These are phyloP conservation scores for Globia sparganii DNA, from an alignment of 2,888 invertebrate species.

Conservation along the genomic window DNA sequence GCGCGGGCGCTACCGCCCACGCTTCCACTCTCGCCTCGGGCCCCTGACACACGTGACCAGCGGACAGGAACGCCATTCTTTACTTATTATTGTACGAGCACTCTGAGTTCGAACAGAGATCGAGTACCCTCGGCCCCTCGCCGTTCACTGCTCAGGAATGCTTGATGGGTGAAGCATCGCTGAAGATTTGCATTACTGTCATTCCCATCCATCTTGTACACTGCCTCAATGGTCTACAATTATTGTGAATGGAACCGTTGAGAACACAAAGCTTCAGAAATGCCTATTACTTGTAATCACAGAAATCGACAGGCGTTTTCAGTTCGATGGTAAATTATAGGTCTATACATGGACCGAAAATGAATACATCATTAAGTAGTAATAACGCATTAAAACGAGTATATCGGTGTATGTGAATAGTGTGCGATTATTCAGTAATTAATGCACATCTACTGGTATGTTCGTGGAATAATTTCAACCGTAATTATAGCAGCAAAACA, in stretches of 20 bases:
- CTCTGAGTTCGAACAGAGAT: constrained; percentile 75
- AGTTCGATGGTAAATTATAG: constrained; percentile 56
- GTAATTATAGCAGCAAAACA: constrained; percentile 53
- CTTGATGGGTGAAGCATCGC: constrained; percentile 75
- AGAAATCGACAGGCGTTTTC: constrained; percentile 62
- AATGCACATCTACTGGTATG: constrained; percentile 40
- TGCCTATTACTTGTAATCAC: constrained; percentile 71
- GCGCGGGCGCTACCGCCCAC: constrained; percentile 78
- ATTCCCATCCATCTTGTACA: constrained; percentile 77
- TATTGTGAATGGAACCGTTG: constrained; percentile 73
- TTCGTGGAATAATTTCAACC: constrained; percentile 54
- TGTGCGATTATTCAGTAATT: constrained; percentile 61
- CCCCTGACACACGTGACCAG: constrained; percentile 83
- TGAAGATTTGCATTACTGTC: constrained; percentile 83
- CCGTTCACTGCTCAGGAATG: constrained; percentile 72
- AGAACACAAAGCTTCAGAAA: constrained; percentile 68
- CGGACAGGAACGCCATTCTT: constrained; percentile 81
- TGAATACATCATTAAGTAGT: constrained; percentile 59
- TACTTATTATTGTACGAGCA: constrained; percentile 70
- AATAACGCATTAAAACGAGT: constrained; percentile 54
- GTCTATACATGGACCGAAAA: constrained; percentile 50
- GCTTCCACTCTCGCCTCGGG: constrained; percentile 87
- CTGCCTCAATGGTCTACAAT: constrained; percentile 78
- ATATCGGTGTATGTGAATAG: constrained; percentile 49
- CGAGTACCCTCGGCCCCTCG: constrained; percentile 75